These are phyloP conservation scores for Charanyca ferruginea DNA, from an alignment of 2,888 invertebrate genomes.

Conservation along the genomic window DNA sequence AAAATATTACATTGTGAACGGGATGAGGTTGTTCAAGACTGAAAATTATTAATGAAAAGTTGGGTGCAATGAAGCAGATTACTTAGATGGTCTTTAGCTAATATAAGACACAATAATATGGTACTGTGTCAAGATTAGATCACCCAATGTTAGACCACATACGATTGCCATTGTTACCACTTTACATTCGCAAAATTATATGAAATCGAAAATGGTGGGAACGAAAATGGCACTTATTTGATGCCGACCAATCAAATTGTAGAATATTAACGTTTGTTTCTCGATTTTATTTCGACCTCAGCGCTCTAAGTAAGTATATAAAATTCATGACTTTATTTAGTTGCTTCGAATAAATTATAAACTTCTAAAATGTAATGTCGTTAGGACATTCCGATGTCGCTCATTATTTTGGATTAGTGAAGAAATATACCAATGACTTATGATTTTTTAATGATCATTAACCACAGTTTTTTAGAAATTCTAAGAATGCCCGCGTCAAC, in stretches of 20 bases:
- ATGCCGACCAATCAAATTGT: constrained; percentile 6
- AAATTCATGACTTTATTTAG: constrained; percentile 2
- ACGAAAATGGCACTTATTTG: constrained; percentile 2
- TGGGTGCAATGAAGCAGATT: constrained; percentile 47
- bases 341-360: constrained; percentile 18
- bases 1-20: constrained; percentile 52
- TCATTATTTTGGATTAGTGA: constrained; percentile 22
- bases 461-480: background rate
- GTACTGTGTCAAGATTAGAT: constrained; percentile 10
- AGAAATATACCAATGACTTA: constrained; percentile 13
- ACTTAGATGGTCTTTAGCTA: constrained; percentile 46
- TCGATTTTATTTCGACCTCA: constrained; percentile 28
- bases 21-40: constrained; percentile 74
- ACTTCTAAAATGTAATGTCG: constrained; percentile 23
- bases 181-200: constrained; percentile 6
- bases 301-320: constrained; percentile 26
- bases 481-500: background rate
- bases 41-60: constrained; percentile 63
- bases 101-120: constrained; percentile 31
- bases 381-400: constrained; percentile 44
- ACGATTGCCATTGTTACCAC: constrained; percentile 7
- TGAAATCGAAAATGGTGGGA: background rate
- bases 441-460: constrained; percentile 8
- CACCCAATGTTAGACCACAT: background rate
- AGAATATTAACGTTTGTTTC: constrained; percentile 18